Conservation (phyloP, 2,888 invertebrate genomes). For the Neoscelio sp. region DNA sequence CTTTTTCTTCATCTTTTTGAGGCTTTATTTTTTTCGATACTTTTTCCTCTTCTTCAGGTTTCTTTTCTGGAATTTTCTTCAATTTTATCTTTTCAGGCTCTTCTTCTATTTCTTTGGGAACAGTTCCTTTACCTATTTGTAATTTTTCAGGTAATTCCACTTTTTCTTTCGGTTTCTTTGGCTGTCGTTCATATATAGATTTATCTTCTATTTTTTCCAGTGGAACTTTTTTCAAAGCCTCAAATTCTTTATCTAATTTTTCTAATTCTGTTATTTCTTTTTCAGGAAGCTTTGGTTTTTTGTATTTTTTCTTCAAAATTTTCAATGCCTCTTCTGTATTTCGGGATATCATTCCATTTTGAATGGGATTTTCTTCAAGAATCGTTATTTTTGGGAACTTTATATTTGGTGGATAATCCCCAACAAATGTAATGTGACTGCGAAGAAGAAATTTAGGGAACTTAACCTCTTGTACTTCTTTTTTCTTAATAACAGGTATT, state of each 20-base stretch:
- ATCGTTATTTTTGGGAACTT: conserved; percentile 84
- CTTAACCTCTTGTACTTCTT: conserved; percentile 80
- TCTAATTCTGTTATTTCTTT: conserved; percentile 85
- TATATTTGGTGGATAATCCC: conserved; percentile 87
- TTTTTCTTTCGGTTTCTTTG: conserved; percentile 78
- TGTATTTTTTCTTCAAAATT: conserved; percentile 86
- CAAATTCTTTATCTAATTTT: conserved; percentile 85
- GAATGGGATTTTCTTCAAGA: conserved; percentile 84
- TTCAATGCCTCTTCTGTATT: conserved; percentile 89
- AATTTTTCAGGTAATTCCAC: conserved; percentile 76
- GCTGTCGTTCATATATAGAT: conserved; percentile 78
- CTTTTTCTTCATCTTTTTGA: conserved; percentile 73
- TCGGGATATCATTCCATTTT: conserved; percentile 88
- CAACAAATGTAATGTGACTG: conserved; percentile 87
- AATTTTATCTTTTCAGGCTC: conserved; percentile 79
- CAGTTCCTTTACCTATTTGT: conserved; percentile 79
- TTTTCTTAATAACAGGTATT: conserved; percentile 84
- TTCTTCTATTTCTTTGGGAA: conserved; percentile 76
- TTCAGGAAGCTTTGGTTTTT: conserved; percentile 85
- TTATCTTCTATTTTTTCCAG: conserved; percentile 80
- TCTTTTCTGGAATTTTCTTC: conserved; percentile 80
- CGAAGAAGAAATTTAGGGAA: conserved; percentile 89
- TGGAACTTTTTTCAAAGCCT: conserved; percentile 81
- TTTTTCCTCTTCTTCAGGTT: conserved; percentile 77
- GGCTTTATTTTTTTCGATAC: conserved; percentile 73